Evolutionary conservation across 2,888 invertebrate genomes (phyloP), one percentile per base, ranked within the genome.

Genomic region (Drosophila putrida): DNA sequence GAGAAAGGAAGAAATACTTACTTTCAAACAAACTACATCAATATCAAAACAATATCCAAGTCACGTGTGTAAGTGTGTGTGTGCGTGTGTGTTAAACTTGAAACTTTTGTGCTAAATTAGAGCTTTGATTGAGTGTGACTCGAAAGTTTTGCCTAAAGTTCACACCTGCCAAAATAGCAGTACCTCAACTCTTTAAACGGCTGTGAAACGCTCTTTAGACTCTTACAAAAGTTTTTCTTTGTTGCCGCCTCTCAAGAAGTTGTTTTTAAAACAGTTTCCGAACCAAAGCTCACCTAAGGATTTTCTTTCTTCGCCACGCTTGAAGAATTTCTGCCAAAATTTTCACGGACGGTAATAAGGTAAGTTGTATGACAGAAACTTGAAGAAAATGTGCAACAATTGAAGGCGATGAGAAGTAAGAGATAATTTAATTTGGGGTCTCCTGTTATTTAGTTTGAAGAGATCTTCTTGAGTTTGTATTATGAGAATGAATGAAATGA

Each of bases 311-410:
- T 71, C 70, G 84, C 63, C 71, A 82, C 85, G 89, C 88, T 89
- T 89, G 83, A 90, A 86, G 79, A 89, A 90, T 89, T 88, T 79
- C 88, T 87, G 89, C 81, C 93, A 93, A 91, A 87, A 93, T 93
- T 93, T 93, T 93, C 90, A 92, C 93, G 82, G 93, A 93, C 92
- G 93, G 92, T 75, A 93, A 93, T 88, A 93, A 93, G 93, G 93
- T 93, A 90, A 90, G 78, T 80, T 4, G n/a, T 20, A n/a, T 15
- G 2, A 9, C 3, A 27, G 2, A 15, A n/a, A 43, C 41, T 27
- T 4, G 36, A 5, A 36, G 5, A 9, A 27, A 35, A n/a, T 11
- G 10, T 10, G 4, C 15, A 15, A 10, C 5, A 47, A 25, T 33
- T 10, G n/a, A 4, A 15, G 10, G 1, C 13, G 20, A 13, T 50